A percentile compares a stretch with the other conserved stretches of the same genome.
Evolutionary conservation across 2,797 vertebrate species (phyloP).

Genomic region (Ctenopoma kingsleyae): DNA sequence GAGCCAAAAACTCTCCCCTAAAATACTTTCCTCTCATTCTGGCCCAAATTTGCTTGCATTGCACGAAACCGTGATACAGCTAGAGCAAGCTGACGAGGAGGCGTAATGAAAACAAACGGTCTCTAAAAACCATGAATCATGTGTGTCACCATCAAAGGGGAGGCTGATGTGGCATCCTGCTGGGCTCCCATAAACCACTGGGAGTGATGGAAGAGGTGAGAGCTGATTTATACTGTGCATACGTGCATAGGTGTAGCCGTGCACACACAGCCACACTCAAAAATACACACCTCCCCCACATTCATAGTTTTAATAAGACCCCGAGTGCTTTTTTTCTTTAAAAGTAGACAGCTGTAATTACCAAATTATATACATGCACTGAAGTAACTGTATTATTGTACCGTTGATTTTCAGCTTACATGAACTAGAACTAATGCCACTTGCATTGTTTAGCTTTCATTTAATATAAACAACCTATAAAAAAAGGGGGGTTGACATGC

Average conservation of each 20-base stretch:
- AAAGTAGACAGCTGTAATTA: conserved; percentile 14
- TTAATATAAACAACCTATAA: conserved; percentile 11
- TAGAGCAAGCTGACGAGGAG: conserved; percentile 68
- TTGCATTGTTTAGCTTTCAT: conserved; percentile 15
- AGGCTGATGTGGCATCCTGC: conserved; percentile 74
- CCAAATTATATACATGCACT: conserved; percentile 20
- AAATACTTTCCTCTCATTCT: conserved; percentile 78
- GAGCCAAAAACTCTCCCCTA: conserved; percentile 72
- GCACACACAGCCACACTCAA: conserved; percentile 1
- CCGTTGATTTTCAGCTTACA: background rate
- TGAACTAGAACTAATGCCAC: background rate
- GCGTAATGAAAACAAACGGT: conserved; percentile 81
- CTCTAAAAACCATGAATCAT: conserved; percentile 76
- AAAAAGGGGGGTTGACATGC: conserved; percentile 10
- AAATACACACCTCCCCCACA: conserved; percentile 6
- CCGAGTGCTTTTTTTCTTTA: conserved; percentile 6
- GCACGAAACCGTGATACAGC: conserved; percentile 70
- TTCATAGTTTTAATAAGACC: conserved; percentile 13
- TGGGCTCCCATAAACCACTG: conserved; percentile 78
- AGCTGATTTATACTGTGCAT: conserved; percentile 69
- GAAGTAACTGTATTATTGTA: background rate
- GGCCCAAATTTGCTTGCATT: conserved; percentile 73
- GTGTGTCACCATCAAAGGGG: conserved; percentile 78
- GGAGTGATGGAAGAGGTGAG: conserved; percentile 81
- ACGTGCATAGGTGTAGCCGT: conserved; percentile 44